Conservation (phyloP, 1,140 invertebrate genomes). For the Atta texana region DNA sequence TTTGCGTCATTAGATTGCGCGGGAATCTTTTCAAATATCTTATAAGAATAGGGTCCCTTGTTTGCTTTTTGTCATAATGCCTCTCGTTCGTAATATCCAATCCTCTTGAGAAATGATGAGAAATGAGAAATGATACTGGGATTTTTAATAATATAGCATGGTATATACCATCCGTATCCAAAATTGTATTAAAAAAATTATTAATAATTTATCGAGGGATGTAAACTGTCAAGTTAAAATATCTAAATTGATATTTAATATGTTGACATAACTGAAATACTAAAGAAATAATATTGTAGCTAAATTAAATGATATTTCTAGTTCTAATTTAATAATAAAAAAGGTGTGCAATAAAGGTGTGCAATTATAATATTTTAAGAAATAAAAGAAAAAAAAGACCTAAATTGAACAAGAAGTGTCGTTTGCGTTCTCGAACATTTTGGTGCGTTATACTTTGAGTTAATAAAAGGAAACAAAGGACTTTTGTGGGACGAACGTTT, state of each 20-base stretch:
- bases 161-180: background rate
- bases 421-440: background rate
- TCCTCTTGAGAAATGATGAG: background rate
- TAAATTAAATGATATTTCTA: background rate
- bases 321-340: background rate
- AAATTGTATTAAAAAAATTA: background rate
- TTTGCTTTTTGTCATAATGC: slow-evolving; percentile 11
- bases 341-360: background rate
- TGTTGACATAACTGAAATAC: background rate
- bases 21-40: background rate
- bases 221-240: background rate
- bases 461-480: slow-evolving; percentile 29
- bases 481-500: background rate
- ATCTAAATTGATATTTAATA: background rate
- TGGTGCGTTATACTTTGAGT: background rate
- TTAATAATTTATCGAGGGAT: background rate
- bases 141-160: background rate
- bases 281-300: background rate
- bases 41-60: background rate
- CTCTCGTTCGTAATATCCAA: background rate
- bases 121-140: background rate
- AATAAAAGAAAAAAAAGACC: background rate
- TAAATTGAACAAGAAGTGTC: background rate
- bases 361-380: background rate
- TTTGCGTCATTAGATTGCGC: background rate